Base-by-base conservation (phyloP, 1,140 invertebrate species). In the Meteorus sp. region DNA sequence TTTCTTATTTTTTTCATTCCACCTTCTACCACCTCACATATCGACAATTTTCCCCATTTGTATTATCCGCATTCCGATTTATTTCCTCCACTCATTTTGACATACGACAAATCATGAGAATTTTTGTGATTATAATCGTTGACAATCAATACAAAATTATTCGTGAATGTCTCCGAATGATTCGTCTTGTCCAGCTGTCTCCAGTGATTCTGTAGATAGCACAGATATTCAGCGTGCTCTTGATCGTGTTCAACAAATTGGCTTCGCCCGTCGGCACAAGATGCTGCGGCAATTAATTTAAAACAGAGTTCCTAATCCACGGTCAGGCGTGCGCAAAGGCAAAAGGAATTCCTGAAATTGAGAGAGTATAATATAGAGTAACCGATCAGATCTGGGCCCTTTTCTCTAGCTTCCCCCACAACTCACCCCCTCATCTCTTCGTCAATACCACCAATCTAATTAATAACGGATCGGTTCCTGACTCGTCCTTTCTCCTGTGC, bases 381-480 rank as follows among this genome's bases (percentile, higher is more conserved):
- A 19, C 50, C 55, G 55, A 48, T 57, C 45, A 8, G 20, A 57
- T 57, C 45, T 41, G 23, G 11, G 37, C 17, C 51, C n/a, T 55
- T 44, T 52, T 52, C 33, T 7, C 37, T n/a, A 43, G 22, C 33
- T 33, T 55, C 63, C 67, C 63, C n/a, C n/a, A n/a, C n/a, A n/a
- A n/a, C n/a, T n/a, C n/a, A n/a, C n/a, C n/a, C n/a, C n/a, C n/a
- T n/a, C n/a, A n/a, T n/a, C n/a, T n/a, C n/a, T n/a, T n/a, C n/a
- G n/a, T n/a, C n/a, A n/a, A n/a, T n/a, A n/a, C n/a, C n/a, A n/a
- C n/a, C 74, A 73, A 73, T 75, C 71, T 77, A 76, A 77, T 77
- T 77, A 77, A 77, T 76, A 75, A 77, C 74, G 70, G 74, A 76
- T 74, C 72, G 71, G 73, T 71, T 72, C 72, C 72, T 74, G 67